Conservation (phyloP, 2,113 vertebrate species). For the Barbus barbus region DNA sequence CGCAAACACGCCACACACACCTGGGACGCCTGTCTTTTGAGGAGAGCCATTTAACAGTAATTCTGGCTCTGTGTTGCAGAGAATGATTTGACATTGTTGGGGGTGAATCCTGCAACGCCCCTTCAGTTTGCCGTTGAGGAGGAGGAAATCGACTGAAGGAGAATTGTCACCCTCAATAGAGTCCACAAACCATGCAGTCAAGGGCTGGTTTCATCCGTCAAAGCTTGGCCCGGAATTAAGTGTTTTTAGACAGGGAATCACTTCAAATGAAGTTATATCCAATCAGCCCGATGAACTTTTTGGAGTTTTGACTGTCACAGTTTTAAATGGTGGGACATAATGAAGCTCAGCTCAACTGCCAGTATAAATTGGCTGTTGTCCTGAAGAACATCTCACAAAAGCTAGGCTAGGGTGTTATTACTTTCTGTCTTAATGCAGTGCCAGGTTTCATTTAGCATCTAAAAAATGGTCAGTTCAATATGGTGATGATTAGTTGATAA, state of each 20-base stretch:
- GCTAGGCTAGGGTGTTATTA: constrained; percentile 12
- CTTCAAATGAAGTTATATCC: constrained; percentile 17
- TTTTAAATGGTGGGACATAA: constrained; percentile 5
- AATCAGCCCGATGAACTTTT: constrained; percentile 1
- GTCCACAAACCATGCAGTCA: constrained; percentile 2
- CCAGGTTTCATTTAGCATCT: neutral
- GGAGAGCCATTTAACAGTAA: constrained; percentile 46
- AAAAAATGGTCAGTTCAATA: neutral
- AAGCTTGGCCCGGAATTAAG: constrained; percentile 10
- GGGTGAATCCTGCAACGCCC: neutral
- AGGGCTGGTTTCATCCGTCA: constrained; percentile 9
- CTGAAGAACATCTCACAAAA: neutral
- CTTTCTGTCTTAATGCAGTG: constrained; percentile 5
- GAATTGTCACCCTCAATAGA: constrained; percentile 14
- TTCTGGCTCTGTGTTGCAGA: constrained; percentile 36
- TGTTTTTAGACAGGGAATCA: constrained; percentile 14
- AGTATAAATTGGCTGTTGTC: neutral
- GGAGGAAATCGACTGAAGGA: constrained; percentile 5
- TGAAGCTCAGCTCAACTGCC: neutral
- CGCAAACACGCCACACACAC: neutral
- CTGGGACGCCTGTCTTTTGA: constrained; percentile 23
- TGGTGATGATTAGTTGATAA: neutral
- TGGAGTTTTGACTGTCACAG: neutral
- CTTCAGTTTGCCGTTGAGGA: neutral
- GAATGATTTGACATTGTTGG: constrained; percentile 29